Percentiles rank a stretch among this genome's conserved stretches.
These are phyloP conservation scores for Holothuria leucospilota DNA, from an alignment of 53 echinoderm and acorn worm genomes.

Conservation along the genomic window DNA sequence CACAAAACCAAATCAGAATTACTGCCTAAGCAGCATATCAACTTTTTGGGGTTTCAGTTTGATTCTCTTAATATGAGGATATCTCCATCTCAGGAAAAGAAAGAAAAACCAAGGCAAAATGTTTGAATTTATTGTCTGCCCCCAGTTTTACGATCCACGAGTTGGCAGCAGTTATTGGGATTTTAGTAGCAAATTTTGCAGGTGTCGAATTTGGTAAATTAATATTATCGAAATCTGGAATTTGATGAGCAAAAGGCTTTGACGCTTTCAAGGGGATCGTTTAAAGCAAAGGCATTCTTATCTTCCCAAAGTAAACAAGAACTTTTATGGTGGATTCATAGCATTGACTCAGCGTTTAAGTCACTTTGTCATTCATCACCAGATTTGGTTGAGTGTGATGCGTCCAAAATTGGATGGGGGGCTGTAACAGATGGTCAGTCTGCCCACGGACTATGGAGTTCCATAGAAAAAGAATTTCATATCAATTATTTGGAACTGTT, in stretches of 20 bases:
- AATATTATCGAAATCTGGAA: not conserved
- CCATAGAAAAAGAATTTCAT: not conserved
- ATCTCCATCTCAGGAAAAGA: conserved; percentile 7
- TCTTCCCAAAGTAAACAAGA: not conserved
- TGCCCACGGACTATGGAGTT: not conserved
- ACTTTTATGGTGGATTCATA: not conserved
- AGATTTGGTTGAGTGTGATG: not conserved
- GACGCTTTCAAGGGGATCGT: not conserved
- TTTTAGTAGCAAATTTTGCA: not conserved
- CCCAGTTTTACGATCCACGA: not conserved
- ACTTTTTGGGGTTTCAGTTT: conserved; percentile 26
- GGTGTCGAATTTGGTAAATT: conserved; percentile 8
- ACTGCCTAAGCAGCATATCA: conserved; percentile 25
- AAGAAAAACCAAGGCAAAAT: not conserved
- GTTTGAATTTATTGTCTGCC: not conserved
- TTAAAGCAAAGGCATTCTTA: not conserved
- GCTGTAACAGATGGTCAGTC: not conserved
- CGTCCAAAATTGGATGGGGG: not conserved
- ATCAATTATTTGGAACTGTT: not conserved
- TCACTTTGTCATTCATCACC: not conserved
- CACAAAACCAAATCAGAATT: not conserved
- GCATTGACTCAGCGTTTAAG: not conserved
- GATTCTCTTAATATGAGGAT: no score
- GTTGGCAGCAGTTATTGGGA: not conserved
- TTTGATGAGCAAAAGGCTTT: not conserved